phyloP scores from a whole-genome alignment of 2,113 vertebrate species.

The Lepisosteus oculatus region DNA sequence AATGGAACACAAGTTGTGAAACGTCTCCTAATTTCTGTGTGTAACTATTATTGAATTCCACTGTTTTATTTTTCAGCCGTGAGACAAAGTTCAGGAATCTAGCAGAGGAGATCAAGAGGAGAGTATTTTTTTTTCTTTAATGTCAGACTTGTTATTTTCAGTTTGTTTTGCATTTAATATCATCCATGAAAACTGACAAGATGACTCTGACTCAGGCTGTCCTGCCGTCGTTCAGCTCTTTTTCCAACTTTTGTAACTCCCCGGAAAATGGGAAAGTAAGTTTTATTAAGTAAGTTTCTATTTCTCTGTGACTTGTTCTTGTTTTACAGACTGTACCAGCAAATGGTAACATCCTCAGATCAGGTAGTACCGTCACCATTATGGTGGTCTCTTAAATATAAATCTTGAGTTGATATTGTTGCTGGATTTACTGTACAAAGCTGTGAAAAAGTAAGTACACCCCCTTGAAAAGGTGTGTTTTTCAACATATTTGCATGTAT shows the following conservation, averaged over 20 bases:
- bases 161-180: constrained; percentile 5
- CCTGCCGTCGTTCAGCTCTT: constrained; percentile 67
- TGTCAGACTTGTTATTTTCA: neutral
- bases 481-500: no score
- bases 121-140: neutral
- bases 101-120: constrained; percentile 4
- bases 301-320: no score
- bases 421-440: no score
- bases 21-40: neutral
- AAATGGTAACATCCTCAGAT: no score
- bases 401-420: no score
- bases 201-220: constrained; percentile 64
- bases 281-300: neutral
- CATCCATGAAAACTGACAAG: constrained; percentile 19
- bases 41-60: constrained; percentile 3
- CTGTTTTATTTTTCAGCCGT: neutral
- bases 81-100: neutral
- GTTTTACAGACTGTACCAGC: no score
- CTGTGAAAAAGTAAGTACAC: no score
- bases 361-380: no score
- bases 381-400: no score
- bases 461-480: no score
- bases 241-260: constrained; percentile 50
- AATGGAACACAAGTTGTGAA: constrained; percentile 9
- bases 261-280: constrained; percentile 61